Percentiles rank a stretch among this genome's conserved stretches.
Conservation (phyloP, 1,140 invertebrate genomes). For the Capitella teleta region DNA sequence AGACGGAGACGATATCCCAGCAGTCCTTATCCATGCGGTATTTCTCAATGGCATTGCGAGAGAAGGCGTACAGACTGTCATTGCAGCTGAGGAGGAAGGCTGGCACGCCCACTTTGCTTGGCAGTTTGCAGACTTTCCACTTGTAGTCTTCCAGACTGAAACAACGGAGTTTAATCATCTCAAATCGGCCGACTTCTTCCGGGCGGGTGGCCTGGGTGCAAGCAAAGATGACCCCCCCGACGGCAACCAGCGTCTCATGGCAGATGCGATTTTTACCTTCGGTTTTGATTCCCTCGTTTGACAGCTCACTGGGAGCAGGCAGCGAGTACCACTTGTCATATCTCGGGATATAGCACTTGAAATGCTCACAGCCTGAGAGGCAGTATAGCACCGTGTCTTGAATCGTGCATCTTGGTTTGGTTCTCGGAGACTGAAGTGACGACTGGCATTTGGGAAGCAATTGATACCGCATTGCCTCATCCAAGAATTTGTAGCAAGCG, state of each 20-base stretch:
- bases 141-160: constrained; percentile 1
- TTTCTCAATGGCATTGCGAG: constrained; percentile 6
- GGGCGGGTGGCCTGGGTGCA: background rate
- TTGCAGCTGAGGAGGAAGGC: constrained; percentile 1
- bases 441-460: constrained; percentile 2
- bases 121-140: constrained; percentile 3
- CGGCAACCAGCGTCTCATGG: background rate
- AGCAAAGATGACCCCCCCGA: background rate
- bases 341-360: constrained; percentile 8
- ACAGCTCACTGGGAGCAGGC: background rate
- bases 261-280: background rate
- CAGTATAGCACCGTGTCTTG: constrained; percentile 3
- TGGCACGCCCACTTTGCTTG: constrained; percentile 2
- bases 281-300: background rate
- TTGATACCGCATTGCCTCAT: constrained; percentile 8
- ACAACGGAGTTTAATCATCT: background rate
- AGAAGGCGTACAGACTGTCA: background rate
- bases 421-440: background rate
- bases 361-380: background rate
- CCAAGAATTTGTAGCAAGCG: background rate
- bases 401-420: constrained; percentile 3
- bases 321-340: constrained; percentile 10
- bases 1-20: constrained; percentile 1
- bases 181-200: background rate
- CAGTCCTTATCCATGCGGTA: background rate